Base-by-base conservation (phyloP, 1,140 invertebrate genomes). In the Drosophila bipectinata region DNA sequence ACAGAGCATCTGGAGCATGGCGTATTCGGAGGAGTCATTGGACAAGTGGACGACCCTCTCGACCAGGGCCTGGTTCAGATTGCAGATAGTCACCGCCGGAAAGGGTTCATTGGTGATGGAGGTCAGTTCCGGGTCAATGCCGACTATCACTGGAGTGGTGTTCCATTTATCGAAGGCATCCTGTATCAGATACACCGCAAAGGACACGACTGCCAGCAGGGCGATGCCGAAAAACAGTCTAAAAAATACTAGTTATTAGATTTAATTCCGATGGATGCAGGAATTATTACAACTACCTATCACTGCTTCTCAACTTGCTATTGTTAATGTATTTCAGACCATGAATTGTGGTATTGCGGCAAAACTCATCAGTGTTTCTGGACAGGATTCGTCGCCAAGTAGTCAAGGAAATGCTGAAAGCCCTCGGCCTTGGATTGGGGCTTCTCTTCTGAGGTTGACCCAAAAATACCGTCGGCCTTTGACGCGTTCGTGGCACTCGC, bases 1-100 rank as follows among this genome's bases (percentile, higher is more conserved):
- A 76, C 95, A 96, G 72, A 96, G 94, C 71, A 95, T 92, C 56
- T 94, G 92, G 45, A 91, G 44, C 72, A 85, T 87, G 1, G 63
- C 56, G 68, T 67, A 73, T n/a, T 76, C 61, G 1, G 49, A 9
- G 0, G 77, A 61, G 28, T 73, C 66, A 18, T 69, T 80, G 32
- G 47, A 14, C 24, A 87, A 63, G 12, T 68, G 24, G 2, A 10
- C 14, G 7, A 69, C 88, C 5, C 53, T 72, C 14, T 34, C 21
- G 28, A 68, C 58, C 14, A 80, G 12, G 2, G 88, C 90, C 63
- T 89, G 88, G 44, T 91, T 91, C 4, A 91, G 64, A 57, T 91
- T 91, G 30, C 90, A 91, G 14, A 91, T 87, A 45, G 88, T 90
- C 1, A 91, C 79, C 12, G 90, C 90, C 10, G 90, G 90, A 59